Evolutionary conservation across 2,113 vertebrate species (phyloP).

Genomic region (Pagrus major): DNA sequence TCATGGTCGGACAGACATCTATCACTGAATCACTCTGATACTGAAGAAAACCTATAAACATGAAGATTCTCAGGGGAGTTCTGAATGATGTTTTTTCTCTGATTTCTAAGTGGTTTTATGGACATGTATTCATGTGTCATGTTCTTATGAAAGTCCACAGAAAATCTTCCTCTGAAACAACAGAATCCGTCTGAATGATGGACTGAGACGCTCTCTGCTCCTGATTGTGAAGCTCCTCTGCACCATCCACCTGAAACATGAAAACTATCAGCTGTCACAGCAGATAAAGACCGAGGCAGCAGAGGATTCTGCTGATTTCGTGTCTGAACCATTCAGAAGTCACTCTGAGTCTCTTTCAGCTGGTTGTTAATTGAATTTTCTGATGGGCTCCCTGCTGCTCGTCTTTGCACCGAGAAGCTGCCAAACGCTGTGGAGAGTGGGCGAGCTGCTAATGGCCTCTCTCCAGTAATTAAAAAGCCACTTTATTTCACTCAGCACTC

Average conservation of each 20-base stretch:
- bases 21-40: not conserved
- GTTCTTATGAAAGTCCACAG: too few species aligned
- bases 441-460: slow-evolving; percentile 4
- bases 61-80: too few species aligned
- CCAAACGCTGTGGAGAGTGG: not conserved
- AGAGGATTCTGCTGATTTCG: not conserved
- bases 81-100: not conserved
- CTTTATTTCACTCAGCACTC: slow-evolving; percentile 1
- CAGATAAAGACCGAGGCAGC: not conserved
- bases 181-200: not conserved
- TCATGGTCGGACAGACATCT: too few species aligned
- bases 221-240: not conserved
- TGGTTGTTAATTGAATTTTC: not conserved
- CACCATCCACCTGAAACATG: not conserved
- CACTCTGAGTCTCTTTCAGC: not conserved
- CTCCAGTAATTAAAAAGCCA: slow-evolving; percentile 23
- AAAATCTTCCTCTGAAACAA: not conserved
- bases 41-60: not conserved
- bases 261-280: not conserved
- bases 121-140: not conserved
- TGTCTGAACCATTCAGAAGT: not conserved
- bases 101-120: not conserved
- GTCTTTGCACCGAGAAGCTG: slow-evolving; percentile 3
- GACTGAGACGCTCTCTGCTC: not conserved
- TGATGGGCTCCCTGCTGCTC: slow-evolving; percentile 8